Percentiles rank a stretch among this genome's conserved stretches.
phyloP scores from a whole-genome alignment of 2,888 invertebrate species.

The Cephus sareptanus region DNA sequence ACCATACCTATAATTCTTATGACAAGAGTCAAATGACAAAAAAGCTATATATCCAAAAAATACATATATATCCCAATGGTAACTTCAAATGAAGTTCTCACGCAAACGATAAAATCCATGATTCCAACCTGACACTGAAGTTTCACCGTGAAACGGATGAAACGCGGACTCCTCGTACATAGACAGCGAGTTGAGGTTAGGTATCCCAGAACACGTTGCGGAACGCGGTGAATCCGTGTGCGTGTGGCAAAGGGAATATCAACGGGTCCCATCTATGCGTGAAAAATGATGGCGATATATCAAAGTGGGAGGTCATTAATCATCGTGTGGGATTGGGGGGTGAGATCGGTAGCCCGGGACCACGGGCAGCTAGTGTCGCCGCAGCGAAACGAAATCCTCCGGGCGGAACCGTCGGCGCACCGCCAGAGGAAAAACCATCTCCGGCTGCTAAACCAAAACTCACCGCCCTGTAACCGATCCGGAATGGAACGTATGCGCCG shows the following conservation, averaged over 20 bases:
- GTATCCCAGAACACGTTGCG: too few relatives aligned
- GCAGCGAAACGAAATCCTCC: constrained; percentile 44
- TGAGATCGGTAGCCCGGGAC: too few relatives aligned
- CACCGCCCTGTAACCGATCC: constrained; percentile 13
- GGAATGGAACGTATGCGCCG: neutral
- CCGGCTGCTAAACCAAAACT: constrained; percentile 29
- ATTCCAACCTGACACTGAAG: too few relatives aligned
- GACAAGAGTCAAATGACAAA: too few relatives aligned
- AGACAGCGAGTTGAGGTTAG: too few relatives aligned
- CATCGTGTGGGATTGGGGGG: constrained; percentile 30
- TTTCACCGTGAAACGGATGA: too few relatives aligned
- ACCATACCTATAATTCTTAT: neutral
- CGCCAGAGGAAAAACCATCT: constrained; percentile 40
- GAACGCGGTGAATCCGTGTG: neutral
- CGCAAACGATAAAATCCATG: too few relatives aligned
- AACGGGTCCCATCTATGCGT: constrained; percentile 55
- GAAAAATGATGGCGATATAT: constrained; percentile 60
- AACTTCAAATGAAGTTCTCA: too few relatives aligned
- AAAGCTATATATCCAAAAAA: too few relatives aligned
- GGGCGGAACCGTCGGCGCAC: constrained; percentile 41
- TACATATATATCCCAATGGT: too few relatives aligned
- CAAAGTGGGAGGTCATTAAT: constrained; percentile 51
- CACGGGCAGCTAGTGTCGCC: constrained; percentile 29
- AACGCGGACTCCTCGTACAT: too few relatives aligned
- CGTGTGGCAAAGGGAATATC: constrained; percentile 42